Evolutionary conservation across 1,140 invertebrate genomes (phyloP), one percentile per base, ranked within the genome.

Genomic region (Leptonema lineaticorne): DNA sequence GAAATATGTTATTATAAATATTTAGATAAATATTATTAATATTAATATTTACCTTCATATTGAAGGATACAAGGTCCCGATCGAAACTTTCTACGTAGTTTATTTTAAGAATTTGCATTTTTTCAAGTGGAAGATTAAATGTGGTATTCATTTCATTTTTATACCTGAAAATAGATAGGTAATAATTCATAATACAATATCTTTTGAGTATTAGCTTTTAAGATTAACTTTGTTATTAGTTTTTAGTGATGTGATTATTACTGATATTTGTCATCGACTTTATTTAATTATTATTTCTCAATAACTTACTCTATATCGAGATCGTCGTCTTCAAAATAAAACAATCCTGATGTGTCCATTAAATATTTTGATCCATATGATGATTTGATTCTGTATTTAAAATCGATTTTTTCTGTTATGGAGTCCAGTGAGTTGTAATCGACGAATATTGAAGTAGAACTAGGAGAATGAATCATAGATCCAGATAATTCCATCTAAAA

Each of bases 91-190:
- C n/a, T n/a, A n/a, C n/a, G n/a, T n/a, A n/a, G n/a, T n/a, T n/a
- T n/a, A n/a, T n/a, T 60, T 81, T 82, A 58, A 83, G 76, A 68
- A 81, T 78, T 50, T 81, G 79, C 1, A 76, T 76, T 50, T 82
- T 78, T 63, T 83, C 79, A 41, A 81, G 73, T 1, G 81, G 81
- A 46, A 82, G 62, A 4, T 75, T 20, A 8, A 74, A 1, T 7
- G 65, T 27, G 5, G 71, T 14, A 24, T 50, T 37, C 6, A 68
- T 6, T 14, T 71, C 67, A 30, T 48, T 69, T 1, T 62, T 28
- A 18, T 50, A 68, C n/a, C 69, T 73, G 45, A 0, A 69, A 69
- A 59, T 9, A 33, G 6, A 33, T 48, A 57, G n/a, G n/a, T n/a
- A n/a, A n/a, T n/a, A n/a, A n/a, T n/a, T n/a, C n/a, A n/a, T n/a